These are phyloP conservation scores for Coregonus clupeaformis DNA, from an alignment of 2,113 vertebrate genomes.

Conservation along the genomic window DNA sequence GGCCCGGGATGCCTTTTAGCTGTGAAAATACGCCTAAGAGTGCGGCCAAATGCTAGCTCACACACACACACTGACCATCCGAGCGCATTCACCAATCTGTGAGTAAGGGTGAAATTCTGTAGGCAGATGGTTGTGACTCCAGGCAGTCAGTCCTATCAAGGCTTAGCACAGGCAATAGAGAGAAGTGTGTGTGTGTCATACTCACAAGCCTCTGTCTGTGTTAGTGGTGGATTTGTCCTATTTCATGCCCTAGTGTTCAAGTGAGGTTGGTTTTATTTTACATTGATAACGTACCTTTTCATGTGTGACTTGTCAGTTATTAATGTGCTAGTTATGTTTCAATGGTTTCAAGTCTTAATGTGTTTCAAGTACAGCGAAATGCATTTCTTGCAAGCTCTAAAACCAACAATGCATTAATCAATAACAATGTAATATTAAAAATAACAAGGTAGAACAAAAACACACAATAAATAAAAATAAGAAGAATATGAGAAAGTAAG, in stretches of 20 bases:
- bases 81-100: conserved; percentile 36
- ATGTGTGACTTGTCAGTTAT: conserved; percentile 10
- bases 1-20: conserved; percentile 5
- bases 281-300: not conserved
- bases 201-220: not conserved
- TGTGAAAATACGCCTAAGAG: conserved; percentile 20
- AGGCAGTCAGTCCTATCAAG: conserved; percentile 49
- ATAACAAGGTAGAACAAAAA: no score
- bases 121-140: conserved; percentile 60
- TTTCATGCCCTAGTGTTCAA: not conserved
- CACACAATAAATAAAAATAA: no score
- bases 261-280: not conserved
- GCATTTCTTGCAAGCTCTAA: no score
- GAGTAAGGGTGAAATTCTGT: conserved; percentile 36
- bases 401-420: no score
- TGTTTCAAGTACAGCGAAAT: not conserved
- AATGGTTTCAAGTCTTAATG: not conserved
- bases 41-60: conserved; percentile 16
- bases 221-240: not conserved
- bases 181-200: conserved; percentile 18
- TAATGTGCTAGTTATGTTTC: not conserved
- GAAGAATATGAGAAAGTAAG: no score
- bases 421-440: no score
- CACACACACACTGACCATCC: conserved; percentile 1
- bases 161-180: conserved; percentile 18